Evolutionary conservation across 64 coral and sea anemone species (phyloP), one percentile per base, ranked within the genome.

Genomic region (Pocillopora damicornis): DNA sequence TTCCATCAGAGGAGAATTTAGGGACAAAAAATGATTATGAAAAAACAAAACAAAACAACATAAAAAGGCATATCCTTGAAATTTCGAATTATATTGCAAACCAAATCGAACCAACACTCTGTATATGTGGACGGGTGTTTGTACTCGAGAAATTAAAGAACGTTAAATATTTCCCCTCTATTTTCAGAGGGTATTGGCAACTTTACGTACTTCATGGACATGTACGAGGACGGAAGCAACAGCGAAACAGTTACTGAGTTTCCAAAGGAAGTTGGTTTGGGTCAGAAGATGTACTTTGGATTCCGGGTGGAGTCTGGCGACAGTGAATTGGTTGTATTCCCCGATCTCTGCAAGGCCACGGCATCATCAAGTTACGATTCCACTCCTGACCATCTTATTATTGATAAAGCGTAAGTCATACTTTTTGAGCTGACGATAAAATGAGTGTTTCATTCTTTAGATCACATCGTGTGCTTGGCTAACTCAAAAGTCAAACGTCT

Each of bases 301-400:
- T 85, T 85, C 81, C 36, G 37, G 25, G 81, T 85, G 64, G 20
- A 45, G n/a, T 85, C 81, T 72, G 81, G 12, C 38, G 81, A 85
- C 42, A 12, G 35, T 0, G 6, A 57, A 22, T 58, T 85, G 65
- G 68, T 72, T 73, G 81, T 85, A 11, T 85, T 85, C 12, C 81
- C 81, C 1, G 81, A 85, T 73, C 20, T 72, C 64, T 85, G 81
- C 65, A 85, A 85, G 36, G 81, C 81, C 63, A 85, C 81, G 11
- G 81, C 81, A 26, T 67, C 63, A 25, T 85, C 81, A 10, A 38
- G n/a, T 18, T 85, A 57, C 58, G 64, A 85, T 15, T 85, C 81
- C 17, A 85, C 64, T 26, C 81, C 81, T 3, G 81, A 72, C 15
- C 81, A 85, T 42, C 63, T 72, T 37, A 59, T 85, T 37, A 85